Evolutionary conservation across 2,113 vertebrate species (phyloP).

Genomic region (Aptenodytes patagonicus): DNA sequence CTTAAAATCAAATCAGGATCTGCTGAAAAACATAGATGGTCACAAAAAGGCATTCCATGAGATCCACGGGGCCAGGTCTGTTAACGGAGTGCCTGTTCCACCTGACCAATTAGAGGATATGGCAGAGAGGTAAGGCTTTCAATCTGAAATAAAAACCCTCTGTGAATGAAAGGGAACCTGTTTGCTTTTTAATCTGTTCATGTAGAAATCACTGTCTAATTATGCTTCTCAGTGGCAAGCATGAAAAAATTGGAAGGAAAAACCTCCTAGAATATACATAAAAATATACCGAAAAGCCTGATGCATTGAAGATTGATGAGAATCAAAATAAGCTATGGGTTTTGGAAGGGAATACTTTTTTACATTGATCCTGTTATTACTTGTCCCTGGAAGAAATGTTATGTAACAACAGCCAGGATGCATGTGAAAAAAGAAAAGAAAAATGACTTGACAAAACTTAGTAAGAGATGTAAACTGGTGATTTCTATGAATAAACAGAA

Average conservation of each 20-base stretch:
- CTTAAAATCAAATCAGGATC: constrained; percentile 80
- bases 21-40: constrained; percentile 88
- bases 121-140: constrained; percentile 87
- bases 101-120: constrained; percentile 95
- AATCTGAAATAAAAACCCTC: neutral
- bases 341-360: constrained; percentile 29
- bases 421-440: constrained; percentile 54
- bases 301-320: neutral
- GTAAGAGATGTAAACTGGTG: neutral
- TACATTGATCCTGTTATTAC: constrained; percentile 45
- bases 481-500: constrained; percentile 25
- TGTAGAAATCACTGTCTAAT: neutral
- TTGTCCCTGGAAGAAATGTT: constrained; percentile 63
- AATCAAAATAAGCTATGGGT: neutral
- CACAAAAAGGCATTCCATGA: constrained; percentile 93
- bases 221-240: neutral
- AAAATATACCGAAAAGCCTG: neutral
- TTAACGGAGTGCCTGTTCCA: constrained; percentile 93
- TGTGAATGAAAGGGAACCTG: neutral
- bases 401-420: constrained; percentile 67
- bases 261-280: neutral
- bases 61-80: constrained; percentile 89
- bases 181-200: neutral
- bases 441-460: constrained; percentile 66
- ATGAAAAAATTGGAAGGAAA: neutral